Evolutionary conservation across 2,113 vertebrate genomes (phyloP).

Genomic region (Sphyrna mokarran): DNA sequence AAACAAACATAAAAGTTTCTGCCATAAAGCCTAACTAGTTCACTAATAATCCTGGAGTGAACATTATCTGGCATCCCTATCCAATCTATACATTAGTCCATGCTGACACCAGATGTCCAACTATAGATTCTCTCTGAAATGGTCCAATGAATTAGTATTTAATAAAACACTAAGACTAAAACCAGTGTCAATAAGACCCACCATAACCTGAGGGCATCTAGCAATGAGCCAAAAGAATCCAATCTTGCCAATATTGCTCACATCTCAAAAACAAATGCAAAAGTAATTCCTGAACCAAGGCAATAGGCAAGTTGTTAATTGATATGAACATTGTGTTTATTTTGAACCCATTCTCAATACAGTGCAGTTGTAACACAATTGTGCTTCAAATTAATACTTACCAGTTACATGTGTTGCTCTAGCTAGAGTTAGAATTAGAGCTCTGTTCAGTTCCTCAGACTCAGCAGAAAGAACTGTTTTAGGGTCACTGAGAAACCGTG

Average conservation of each 20-base stretch:
- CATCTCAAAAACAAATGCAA: neutral
- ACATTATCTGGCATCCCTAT: neutral
- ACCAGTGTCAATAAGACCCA: neutral
- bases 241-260: neutral
- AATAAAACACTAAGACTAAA: neutral
- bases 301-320: neutral
- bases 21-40: neutral
- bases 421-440: slow-evolving; percentile 88
- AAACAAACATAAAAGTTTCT: neutral
- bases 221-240: neutral
- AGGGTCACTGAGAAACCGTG: slow-evolving; percentile 91
- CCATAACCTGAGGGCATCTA: neutral
- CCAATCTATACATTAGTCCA: neutral
- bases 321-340: neutral
- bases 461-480: slow-evolving; percentile 92
- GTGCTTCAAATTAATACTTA: slow-evolving; percentile 46
- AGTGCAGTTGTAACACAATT: neutral
- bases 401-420: slow-evolving; percentile 94
- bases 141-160: neutral
- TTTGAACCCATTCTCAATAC: neutral
- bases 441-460: slow-evolving; percentile 93
- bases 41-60: neutral
- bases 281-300: neutral
- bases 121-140: neutral
- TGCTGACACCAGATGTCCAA: neutral